phyloP scores from a whole-genome alignment of 2,888 invertebrate genomes.

The Chalcis sispes region DNA sequence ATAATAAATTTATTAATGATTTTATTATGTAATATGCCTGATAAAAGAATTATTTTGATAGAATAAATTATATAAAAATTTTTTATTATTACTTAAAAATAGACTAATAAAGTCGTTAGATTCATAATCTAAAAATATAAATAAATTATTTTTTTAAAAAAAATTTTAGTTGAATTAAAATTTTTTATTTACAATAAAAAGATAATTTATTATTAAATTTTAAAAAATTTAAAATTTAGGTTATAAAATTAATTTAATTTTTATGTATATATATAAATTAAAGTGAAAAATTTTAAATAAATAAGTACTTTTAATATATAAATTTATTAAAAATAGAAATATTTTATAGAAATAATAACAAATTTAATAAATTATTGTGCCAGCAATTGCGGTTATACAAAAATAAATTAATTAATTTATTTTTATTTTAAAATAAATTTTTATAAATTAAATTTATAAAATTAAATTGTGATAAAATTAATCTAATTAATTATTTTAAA shows the following conservation, averaged over 20 bases:
- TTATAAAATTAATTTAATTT: neutral
- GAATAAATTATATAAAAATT: too few relatives aligned
- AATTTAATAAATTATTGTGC: slow-evolving; percentile 82
- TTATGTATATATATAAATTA: slow-evolving; percentile 15
- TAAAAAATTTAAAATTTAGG: too few relatives aligned
- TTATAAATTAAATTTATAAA: slow-evolving; percentile 76
- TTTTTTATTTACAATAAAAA: too few relatives aligned
- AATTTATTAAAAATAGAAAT: slow-evolving; percentile 77
- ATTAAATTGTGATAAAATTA: slow-evolving; percentile 80
- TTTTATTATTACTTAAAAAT: neutral
- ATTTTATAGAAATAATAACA: slow-evolving; percentile 79
- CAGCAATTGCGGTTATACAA: slow-evolving; percentile 85
- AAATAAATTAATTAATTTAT: slow-evolving; percentile 79
- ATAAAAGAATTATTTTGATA: too few relatives aligned
- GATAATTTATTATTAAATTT: too few relatives aligned
- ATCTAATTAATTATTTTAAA: slow-evolving; percentile 66
- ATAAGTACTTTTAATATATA: slow-evolving; percentile 79
- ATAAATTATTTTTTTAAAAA: neutral
- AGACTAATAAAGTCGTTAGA: slow-evolving; percentile 1
- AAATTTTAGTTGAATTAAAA: too few relatives aligned
- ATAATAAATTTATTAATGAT: too few relatives aligned
- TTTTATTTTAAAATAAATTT: slow-evolving; percentile 68
- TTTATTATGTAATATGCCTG: too few relatives aligned
- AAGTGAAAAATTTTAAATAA: slow-evolving; percentile 33
- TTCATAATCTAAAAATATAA: slow-evolving; percentile 5